Conservation (phyloP, 2,113 vertebrate species). For the Ornithorhynchus anatinus region DNA sequence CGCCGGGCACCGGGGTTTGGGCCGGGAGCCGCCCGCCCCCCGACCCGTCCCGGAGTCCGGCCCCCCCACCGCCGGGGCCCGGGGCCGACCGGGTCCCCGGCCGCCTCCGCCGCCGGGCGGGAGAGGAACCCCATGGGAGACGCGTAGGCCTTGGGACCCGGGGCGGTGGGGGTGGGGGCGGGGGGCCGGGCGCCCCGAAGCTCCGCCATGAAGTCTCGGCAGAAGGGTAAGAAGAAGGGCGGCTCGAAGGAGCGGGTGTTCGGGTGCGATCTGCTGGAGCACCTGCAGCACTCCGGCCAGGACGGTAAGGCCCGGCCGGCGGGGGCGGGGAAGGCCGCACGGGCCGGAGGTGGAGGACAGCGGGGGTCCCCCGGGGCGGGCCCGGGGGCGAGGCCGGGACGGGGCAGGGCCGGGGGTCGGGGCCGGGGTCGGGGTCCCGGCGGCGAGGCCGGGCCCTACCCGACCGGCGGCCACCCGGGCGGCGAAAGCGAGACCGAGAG, state of each 20-base stretch:
- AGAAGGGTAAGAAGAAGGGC: constrained; percentile 80
- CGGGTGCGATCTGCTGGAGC: constrained; percentile 87
- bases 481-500: neutral
- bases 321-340: neutral
- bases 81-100: neutral
- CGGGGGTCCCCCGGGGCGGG: neutral
- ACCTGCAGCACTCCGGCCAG: constrained; percentile 77
- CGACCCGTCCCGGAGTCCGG: constrained; percentile 25
- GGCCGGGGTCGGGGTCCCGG: neutral
- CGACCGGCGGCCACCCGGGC: neutral
- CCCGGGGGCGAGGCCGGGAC: neutral
- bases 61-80: constrained; percentile 29
- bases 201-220: constrained; percentile 80
- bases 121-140: constrained; percentile 27
- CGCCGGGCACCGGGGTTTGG: constrained; percentile 7
- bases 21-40: constrained; percentile 8
- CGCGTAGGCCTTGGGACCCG: constrained; percentile 21
- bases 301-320: constrained; percentile 75
- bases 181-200: constrained; percentile 37
- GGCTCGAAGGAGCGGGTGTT: constrained; percentile 85
- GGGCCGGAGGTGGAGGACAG: neutral
- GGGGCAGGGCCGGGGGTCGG: neutral
- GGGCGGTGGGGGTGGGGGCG: neutral
- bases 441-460: neutral
- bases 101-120: too few relatives aligned